Evolutionary conservation across 2,888 invertebrate genomes (phyloP), one percentile per base, ranked within the genome.

Genomic region (Dendrolimus houi): DNA sequence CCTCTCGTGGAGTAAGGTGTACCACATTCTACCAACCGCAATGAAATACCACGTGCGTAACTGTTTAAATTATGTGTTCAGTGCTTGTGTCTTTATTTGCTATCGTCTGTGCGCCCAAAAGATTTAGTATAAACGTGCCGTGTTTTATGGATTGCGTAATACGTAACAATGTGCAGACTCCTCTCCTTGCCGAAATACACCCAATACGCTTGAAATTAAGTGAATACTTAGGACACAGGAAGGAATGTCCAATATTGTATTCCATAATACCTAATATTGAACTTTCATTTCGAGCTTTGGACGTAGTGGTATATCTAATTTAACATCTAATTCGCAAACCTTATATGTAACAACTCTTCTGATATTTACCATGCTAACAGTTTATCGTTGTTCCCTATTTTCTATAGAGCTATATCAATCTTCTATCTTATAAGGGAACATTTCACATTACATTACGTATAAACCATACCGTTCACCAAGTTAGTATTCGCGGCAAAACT

Each of bases 11-110:
- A 82, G 84, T 71, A 70, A 71, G 75, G 80, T 77, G 74, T 71
- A 66, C 72, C 68, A 68, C 64, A 72, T 70, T 67, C 62, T 61
- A 68, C 60, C 64, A 55, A 69, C 79, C 70, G 68, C 77, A 70
- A 90, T 90, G 89, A 85, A 87, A 71, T 87, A 87, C 79, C 77
- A 85, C 75, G 89, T 90, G 87, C 85, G 90, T 90, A 85, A 71
- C 59, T 68, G 66, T 72, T 60, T 64, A 54, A 55, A 53, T 57
- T 62, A 60, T 68, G 70, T 64, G 64, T 62, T 55, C 58, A 65
- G 71, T 71, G 69, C 55, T 64, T 58, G 72, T 74, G 69, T 59
- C n/a, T n/a, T n/a, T n/a, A n/a, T n/a, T n/a, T n/a, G n/a, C n/a
- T n/a, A 64, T 64, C 62, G 60, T 57, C 52, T 60, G 54, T 55